phyloP scores from a whole-genome alignment of 2,888 invertebrate genomes.

The Halocaridina rubra region DNA sequence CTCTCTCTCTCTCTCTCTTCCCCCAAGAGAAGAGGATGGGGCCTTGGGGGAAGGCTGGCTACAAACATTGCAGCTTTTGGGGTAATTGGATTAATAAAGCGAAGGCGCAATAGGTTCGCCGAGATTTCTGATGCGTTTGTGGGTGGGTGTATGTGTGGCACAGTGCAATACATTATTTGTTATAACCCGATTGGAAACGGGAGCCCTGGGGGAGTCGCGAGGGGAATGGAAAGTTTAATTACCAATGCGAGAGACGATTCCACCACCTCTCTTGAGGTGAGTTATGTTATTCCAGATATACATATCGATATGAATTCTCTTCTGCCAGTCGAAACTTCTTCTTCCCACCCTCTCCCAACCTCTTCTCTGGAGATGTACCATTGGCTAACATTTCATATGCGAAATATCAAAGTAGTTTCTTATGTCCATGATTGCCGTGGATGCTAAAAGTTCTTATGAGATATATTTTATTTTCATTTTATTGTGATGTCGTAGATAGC shows the following conservation, averaged over 20 bases:
- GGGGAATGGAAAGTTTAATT: neutral
- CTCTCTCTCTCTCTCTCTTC: neutral
- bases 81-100: conserved; percentile 51
- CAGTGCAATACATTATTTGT: conserved; percentile 3
- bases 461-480: too few species aligned
- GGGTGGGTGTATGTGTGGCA: neutral
- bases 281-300: neutral
- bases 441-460: too few species aligned
- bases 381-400: too few species aligned
- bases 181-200: neutral
- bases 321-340: too few species aligned
- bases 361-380: too few species aligned
- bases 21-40: neutral
- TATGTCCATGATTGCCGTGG: too few species aligned
- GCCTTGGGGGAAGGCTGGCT: conserved; percentile 22
- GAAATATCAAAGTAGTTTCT: too few species aligned
- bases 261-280: neutral
- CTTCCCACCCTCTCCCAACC: too few species aligned
- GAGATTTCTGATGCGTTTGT: neutral
- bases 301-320: too few species aligned
- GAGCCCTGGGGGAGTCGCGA: neutral
- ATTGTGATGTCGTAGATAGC: too few species aligned
- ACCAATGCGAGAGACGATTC: neutral
- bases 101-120: conserved; percentile 7
- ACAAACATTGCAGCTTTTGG: conserved; percentile 35